Evolutionary conservation across 2,888 invertebrate species (phyloP), one percentile per base, ranked within the genome.

Genomic region (Drosophila neoperkinsi): DNA sequence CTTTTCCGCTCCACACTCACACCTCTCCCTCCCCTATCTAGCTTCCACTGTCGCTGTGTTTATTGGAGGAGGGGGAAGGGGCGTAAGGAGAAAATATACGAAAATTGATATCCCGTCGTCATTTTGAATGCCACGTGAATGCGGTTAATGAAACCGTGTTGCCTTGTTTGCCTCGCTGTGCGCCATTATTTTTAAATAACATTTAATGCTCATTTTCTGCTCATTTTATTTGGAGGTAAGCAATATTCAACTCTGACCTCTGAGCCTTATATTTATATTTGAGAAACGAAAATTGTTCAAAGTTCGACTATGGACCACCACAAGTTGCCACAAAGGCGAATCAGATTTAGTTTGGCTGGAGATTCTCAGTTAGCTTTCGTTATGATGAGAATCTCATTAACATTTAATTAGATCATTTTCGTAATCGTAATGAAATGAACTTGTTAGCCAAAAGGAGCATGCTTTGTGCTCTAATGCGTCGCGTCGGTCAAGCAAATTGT

Each of bases 381-480:
- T 36, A 71, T 56, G 59, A 33, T 49, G 56, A 51, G 53, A 34
- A 77, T 58, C 69, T 84, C 87, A 87, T 86, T 88, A 85, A 79
- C 84, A 85, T 89, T 85, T 86, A 89, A 89, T 87, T 85, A 84
- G 72, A 71, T 66, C 78, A 86, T 74, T 84, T 73, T 77, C 63
- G 65, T 81, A 77, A 73, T 67, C 62, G 72, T 75, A 83, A 85
- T 84, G 76, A 79, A 88, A 78, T 79, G 74, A 88, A 86, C 77
- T 84, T 84, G 77, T 74, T 77, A 68, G 73, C 71, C 65, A 49
- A 50, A 59, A 59, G 36, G 43, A 21, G 30, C 25, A 36, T 57
- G 56, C 69, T 52, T 77, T 77, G 71, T 71, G 74, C 63, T 53
- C 57, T 60, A 75, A 59, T 71, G 60, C 43, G 38, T 52, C 33